phyloP scores from a whole-genome alignment of 1,140 invertebrate genomes.

The Phthorimaea operculella region DNA sequence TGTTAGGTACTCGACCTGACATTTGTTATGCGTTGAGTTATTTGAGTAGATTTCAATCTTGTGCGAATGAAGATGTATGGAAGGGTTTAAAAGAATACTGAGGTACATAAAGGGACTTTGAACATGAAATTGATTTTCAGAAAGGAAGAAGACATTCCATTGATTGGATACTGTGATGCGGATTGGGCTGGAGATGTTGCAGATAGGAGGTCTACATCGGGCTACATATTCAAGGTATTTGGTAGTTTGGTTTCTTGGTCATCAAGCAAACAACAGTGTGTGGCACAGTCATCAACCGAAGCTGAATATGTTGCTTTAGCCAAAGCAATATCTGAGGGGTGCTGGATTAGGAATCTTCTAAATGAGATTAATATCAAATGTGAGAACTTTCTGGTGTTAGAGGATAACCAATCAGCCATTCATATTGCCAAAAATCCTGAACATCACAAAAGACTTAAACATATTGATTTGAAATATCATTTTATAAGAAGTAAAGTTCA shows the following conservation, averaged over 20 bases:
- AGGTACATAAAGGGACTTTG: conserved; percentile 34
- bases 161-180: conserved; percentile 24
- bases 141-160: neutral
- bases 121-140: conserved; percentile 16
- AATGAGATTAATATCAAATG: conserved; percentile 3
- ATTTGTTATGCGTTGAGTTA: conserved; percentile 25
- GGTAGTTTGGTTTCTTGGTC: conserved; percentile 30
- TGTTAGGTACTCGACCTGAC: conserved; percentile 28
- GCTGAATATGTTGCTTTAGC: conserved; percentile 40
- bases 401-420: conserved; percentile 1
- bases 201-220: conserved; percentile 37
- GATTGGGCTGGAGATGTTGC: conserved; percentile 34
- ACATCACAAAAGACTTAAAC: neutral
- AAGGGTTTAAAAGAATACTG: conserved; percentile 29
- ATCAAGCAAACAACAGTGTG: conserved; percentile 33
- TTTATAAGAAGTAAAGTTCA: conserved; percentile 1
- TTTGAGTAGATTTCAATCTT: conserved; percentile 30
- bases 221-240: conserved; percentile 28
- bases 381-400: neutral
- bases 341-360: conserved; percentile 16
- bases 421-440: conserved; percentile 1
- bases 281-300: conserved; percentile 38
- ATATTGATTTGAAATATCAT: conserved; percentile 1
- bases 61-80: conserved; percentile 21
- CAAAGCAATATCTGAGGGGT: conserved; percentile 15